phyloP scores from a whole-genome alignment of 1,140 invertebrate species.

The Lepidurus apus region DNA sequence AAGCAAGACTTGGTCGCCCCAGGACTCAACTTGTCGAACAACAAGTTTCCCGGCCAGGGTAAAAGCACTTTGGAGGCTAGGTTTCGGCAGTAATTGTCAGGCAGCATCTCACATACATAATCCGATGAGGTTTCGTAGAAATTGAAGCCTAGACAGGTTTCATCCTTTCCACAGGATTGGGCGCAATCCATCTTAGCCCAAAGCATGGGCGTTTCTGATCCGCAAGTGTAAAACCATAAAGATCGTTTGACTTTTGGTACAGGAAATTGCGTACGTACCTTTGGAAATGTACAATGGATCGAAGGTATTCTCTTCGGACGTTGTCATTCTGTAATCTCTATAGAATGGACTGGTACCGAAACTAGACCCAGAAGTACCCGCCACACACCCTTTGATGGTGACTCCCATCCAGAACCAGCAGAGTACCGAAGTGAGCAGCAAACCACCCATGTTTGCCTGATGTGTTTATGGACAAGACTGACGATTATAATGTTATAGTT shows the following conservation, averaged over 20 bases:
- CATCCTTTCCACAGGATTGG: neutral
- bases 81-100: neutral
- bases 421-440: no score
- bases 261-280: neutral
- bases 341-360: neutral
- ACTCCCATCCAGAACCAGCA: neutral
- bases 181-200: neutral
- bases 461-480: no score
- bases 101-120: neutral
- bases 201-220: neutral
- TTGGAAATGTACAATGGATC: neutral
- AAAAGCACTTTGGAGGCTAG: neutral
- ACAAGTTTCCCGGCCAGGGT: neutral
- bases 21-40: neutral
- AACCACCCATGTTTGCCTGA: no score
- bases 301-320: neutral
- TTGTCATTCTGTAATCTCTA: neutral
- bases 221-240: neutral
- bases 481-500: no score
- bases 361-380: neutral
- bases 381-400: neutral
- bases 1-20: neutral
- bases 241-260: neutral
- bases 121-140: neutral
- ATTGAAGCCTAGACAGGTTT: neutral